Percentiles rank a stretch among this genome's conserved stretches.
Conservation (phyloP, 2,888 invertebrate species). For the Yponomeuta cagnagella region DNA sequence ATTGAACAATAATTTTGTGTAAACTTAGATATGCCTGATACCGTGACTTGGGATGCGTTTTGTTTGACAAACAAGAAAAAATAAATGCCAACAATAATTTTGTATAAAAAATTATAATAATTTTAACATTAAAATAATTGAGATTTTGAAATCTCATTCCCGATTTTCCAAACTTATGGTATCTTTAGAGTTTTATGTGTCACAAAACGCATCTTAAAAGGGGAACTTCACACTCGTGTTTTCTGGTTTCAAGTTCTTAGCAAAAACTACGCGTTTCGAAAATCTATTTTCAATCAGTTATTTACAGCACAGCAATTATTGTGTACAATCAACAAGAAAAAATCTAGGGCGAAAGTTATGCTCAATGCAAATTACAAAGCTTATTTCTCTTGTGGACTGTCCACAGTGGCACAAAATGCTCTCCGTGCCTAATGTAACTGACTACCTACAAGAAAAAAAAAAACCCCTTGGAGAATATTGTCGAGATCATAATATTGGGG, state of each 20-base stretch:
- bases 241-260: neutral
- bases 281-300: neutral
- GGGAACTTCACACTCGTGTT: neutral
- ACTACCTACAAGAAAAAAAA: neutral
- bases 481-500: neutral
- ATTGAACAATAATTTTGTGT: conserved; percentile 30
- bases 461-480: neutral
- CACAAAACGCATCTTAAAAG: neutral
- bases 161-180: neutral
- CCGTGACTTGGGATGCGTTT: conserved; percentile 32
- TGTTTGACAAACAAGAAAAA: neutral
- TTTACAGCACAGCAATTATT: conserved; percentile 4
- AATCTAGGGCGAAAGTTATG: neutral
- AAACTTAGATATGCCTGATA: conserved; percentile 58
- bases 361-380: neutral
- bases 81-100: neutral
- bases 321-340: neutral
- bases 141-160: neutral
- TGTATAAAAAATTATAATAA: neutral
- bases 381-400: neutral
- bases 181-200: neutral
- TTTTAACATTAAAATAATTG: neutral
- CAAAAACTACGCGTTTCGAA: neutral
- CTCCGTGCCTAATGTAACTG: neutral
- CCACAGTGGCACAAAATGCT: neutral